Base-by-base conservation (phyloP, 2,113 vertebrate species). In the Pyrgilauda ruficollis region DNA sequence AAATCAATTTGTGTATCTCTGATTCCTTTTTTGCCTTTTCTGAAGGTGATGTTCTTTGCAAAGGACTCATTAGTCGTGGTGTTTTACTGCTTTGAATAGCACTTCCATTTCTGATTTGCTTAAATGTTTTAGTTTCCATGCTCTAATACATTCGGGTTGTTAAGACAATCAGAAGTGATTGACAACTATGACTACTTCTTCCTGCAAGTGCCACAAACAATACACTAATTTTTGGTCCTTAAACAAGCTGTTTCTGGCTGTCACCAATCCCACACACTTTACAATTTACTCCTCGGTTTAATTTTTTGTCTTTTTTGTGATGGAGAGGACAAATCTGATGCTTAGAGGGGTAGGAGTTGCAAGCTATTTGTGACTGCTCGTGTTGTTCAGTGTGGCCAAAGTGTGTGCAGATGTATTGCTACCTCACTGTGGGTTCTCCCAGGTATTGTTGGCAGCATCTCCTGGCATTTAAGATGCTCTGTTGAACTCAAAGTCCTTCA, bases 21-120 rank as follows among this genome's bases (percentile, higher is more conserved):
- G 46, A 88, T 92, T 95, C 75, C 58, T 52, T 93, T 95, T 80
- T 84, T 88, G 33, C 66, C 20, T 97, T 88, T 94, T 92, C 91
- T 93, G 58, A 96, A 96, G 81, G 74, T 92, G 58, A 90, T 46
- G 9, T 43, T 43, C 37, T 61, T 78, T 90, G 62, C 44, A 85
- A 72, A 79, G 27, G 75, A 44, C 37, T 66, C 73, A 28, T 56
- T 70, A 35, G 84, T 50, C 37, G 12, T 11, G 33, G 11, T 81
- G 15, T 23, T 93, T 81, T 81, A 82, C 31, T 88, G 58, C 64
- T 87, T 58, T 81, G n/a, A 90, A 79, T 85, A 76, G 41, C 30
- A 66, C 28, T 84, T 62, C 15, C 41, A 39, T 61, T 89, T 43
- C 10, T 59, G 63, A 72, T 81, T 91, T 89, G 2, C 52, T 87